phyloP scores from a whole-genome alignment of 1,140 invertebrate genomes.

The Dysdera silvatica region DNA sequence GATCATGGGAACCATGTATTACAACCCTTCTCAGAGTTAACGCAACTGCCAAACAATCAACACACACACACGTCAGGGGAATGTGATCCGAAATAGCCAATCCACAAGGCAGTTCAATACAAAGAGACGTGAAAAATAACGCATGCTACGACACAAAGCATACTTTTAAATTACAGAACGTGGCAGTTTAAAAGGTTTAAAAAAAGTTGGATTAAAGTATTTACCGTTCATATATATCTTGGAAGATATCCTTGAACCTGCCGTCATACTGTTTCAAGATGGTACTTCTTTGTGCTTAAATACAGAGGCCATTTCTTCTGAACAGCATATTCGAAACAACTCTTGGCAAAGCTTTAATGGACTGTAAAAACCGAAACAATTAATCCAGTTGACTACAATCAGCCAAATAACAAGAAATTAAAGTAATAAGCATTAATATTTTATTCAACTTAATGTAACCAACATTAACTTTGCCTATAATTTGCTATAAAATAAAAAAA shows the following conservation, averaged over 20 bases:
- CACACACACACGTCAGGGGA: neutral
- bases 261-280: conserved; percentile 85
- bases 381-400: neutral
- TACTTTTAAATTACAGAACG: neutral
- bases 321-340: conserved; percentile 72
- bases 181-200: neutral
- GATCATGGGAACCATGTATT: too few species aligned
- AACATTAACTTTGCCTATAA: too few species aligned
- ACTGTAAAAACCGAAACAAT: conserved; percentile 38
- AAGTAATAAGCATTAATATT: neutral
- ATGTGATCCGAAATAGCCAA: neutral
- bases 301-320: conserved; percentile 74
- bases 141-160: too few species aligned
- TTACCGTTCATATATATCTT: conserved; percentile 75
- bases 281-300: conserved; percentile 83
- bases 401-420: too few species aligned
- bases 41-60: neutral
- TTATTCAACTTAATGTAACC: too few species aligned
- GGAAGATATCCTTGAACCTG: conserved; percentile 87
- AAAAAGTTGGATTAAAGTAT: neutral
- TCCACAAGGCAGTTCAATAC: neutral
- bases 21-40: too few species aligned
- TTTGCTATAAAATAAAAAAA: neutral
- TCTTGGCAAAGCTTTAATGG: conserved; percentile 73
- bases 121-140: too few species aligned